Base-by-base conservation (phyloP, 1,140 invertebrate species). In the Bombyx mandarina region DNA sequence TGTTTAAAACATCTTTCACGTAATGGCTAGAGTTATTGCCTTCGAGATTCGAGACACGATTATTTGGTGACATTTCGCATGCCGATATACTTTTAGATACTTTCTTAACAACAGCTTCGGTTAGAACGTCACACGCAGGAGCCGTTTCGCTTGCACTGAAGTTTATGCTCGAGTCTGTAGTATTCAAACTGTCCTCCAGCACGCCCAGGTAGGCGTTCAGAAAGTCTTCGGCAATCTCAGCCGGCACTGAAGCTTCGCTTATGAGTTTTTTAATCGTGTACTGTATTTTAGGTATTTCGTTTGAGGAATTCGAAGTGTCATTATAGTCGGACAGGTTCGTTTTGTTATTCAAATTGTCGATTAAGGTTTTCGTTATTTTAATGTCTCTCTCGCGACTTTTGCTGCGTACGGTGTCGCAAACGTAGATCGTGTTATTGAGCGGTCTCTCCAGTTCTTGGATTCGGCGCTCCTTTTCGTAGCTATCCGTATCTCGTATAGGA, bases 401-500 rank as follows among this genome's bases (percentile, higher is more conserved):
- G 12, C 53, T 63, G 47, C 53, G 68, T n/a, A 53, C 58, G 8
- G 73, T 76, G 47, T 77, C 75, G 60, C 73, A 82, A n/a, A 75
- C 58, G 44, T 84, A 86, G 4, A 86, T 73, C 8, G 81, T 86
- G 60, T 80, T 84, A 55, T 81, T 81, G 1, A 86, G 57, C 26
- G 82, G 57, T 59, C 54, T 75, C 64, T 86, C 82, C 1, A 84
- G 57, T 60, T 84, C 72, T 64, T 81, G 73, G 65, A 81, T 69
- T n/a, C 69, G 65, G 54, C 67, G 61, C 52, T 82, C 80, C 59
- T 76, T 80, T 50, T 75, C 69, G 44, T 63, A 73, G 61, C 70
- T 80, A 43, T 77, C 64, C 22, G 62, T 68, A 44, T 66, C 61
- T 6, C 54, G 53, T 50, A 42, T 73, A 52, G 52, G 60, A 62